Evolutionary conservation across 2,797 vertebrate genomes (phyloP).

Genomic region (Netta rufina): DNA sequence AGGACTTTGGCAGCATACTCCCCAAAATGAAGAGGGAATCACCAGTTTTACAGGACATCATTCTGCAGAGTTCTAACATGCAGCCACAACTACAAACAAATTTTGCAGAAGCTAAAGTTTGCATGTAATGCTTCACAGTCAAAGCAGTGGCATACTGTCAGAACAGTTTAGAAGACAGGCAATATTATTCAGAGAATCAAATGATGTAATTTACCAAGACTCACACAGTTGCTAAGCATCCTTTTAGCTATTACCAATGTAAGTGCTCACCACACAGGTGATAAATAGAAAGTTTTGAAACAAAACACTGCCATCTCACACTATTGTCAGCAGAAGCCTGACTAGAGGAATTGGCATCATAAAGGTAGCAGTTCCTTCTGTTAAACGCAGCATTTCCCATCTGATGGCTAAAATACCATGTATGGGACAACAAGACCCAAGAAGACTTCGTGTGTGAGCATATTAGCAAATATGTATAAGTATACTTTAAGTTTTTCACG

Average conservation of each 20-base stretch:
- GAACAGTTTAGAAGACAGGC: neutral
- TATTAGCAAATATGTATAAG: neutral
- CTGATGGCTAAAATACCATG: neutral
- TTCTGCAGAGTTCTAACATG: neutral
- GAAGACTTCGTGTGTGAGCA: neutral
- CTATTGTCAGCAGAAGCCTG: neutral
- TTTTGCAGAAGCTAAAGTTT: neutral
- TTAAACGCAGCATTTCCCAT: neutral
- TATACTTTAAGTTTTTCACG: neutral
- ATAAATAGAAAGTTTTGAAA: neutral
- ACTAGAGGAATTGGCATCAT: accelerated
- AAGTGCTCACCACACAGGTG: neutral
- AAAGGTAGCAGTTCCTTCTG: neutral
- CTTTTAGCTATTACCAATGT: neutral
- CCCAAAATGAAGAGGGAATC: neutral
- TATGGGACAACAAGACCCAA: neutral
- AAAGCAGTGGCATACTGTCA: neutral
- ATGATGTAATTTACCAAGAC: neutral
- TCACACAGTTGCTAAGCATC: neutral
- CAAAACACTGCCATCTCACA: neutral
- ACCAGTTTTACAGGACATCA: neutral
- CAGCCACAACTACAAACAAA: accelerated
- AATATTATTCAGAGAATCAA: neutral
- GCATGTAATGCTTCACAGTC: neutral
- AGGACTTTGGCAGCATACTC: neutral